These are phyloP conservation scores for Calidris pugnax DNA, from an alignment of 2,113 vertebrate species.

Conservation along the genomic window DNA sequence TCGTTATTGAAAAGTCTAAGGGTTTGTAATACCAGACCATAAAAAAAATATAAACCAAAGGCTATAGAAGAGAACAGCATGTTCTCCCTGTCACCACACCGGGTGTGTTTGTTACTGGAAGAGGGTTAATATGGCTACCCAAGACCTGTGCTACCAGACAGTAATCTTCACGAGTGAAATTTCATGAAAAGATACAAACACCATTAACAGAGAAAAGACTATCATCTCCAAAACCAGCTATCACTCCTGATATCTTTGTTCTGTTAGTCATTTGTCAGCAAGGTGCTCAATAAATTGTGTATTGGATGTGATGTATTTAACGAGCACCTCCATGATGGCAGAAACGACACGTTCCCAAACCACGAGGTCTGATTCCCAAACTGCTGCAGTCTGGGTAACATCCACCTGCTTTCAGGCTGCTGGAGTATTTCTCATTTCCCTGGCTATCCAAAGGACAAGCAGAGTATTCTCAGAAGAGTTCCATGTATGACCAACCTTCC, in stretches of 20 bases:
- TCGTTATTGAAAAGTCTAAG: neutral
- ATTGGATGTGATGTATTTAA: neutral
- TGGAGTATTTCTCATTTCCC: neutral
- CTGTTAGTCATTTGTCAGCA: neutral
- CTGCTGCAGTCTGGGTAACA: neutral
- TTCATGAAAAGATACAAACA: neutral
- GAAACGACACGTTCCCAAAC: neutral
- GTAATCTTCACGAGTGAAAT: neutral
- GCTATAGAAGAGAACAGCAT: neutral
- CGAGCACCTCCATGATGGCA: neutral
- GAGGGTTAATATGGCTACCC: neutral
- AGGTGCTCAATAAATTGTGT: neutral
- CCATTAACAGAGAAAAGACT: fast-evolving
- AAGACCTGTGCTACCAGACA: neutral
- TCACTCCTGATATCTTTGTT: neutral
- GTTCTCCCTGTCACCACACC: neutral
- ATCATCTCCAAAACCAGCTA: neutral
- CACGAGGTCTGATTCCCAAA: neutral
- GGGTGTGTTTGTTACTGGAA: neutral
- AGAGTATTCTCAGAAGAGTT: neutral
- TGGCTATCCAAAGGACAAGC: neutral
- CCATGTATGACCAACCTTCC: fast-evolving
- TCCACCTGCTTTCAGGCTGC: neutral
- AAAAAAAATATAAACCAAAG: neutral
- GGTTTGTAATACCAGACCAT: neutral